Evolutionary conservation across 1,140 invertebrate genomes (phyloP), one percentile per base, ranked within the genome.

Genomic region (Ptiloglossa arizonensis): DNA sequence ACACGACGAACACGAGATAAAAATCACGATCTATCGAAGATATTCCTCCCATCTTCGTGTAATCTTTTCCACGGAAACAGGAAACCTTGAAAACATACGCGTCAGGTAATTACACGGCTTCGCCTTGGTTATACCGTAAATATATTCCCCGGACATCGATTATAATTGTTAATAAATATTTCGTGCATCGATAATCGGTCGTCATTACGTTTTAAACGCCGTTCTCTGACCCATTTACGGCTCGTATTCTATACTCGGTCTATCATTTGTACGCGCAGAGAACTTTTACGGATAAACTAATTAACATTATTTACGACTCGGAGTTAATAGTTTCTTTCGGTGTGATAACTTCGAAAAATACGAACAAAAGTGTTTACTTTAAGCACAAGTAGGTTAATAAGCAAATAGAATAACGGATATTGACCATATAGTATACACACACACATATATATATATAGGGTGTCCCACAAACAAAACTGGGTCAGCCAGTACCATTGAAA

Each of bases 41-140:
- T 6, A 35, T 35, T 35, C 35, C 35, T 35, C 35, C 35, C 35
- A 35, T 35, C 35, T 35, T 35, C 35, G 35, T 8, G 35, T 35
- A 35, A 35, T 35, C 56, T 22, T 48, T 35, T 50, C 69, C 17
- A 50, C 27, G 27, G 22, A 52, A 15, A 6, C 8, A 27, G 41
- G 64, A 68, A 75, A 75, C 73, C 73, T 75, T 75, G 73, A 68
- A 75, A 75, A 57, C 52, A 68, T 68, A 29, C 5, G 73, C 56
- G 73, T 69, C 73, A 75, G 64, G 73, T 57, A 75, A 75, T 75
- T 69, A 68, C 64, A 75, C 73, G 73, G 64, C 73, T 75, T 75
- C 73, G 13, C 32, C 19, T 11, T 22, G 41, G 48, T 29, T 24
- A 48, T 48, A 69, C 44, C 59, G 32, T 56, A 59, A 59, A 67